phyloP scores from a whole-genome alignment of 2,113 vertebrate genomes.

The Bubo scandiacus region DNA sequence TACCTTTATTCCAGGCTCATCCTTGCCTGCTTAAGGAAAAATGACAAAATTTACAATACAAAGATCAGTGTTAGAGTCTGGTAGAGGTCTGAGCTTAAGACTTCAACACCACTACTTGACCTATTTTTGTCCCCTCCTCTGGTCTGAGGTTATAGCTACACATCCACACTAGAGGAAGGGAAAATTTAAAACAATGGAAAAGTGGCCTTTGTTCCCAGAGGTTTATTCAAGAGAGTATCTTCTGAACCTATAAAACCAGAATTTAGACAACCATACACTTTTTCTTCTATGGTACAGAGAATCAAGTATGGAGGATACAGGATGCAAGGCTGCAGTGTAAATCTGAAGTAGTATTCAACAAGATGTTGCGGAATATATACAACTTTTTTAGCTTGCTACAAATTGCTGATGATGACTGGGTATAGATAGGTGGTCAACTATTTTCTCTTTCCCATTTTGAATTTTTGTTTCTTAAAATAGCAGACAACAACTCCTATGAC shows the following conservation, averaged over 20 bases:
- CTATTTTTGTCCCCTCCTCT: neutral
- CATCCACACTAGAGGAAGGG: no score
- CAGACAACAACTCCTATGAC: neutral
- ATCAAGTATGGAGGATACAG: neutral
- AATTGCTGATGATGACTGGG: neutral
- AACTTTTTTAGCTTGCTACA: neutral
- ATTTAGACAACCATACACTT: neutral
- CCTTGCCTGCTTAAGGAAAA: neutral
- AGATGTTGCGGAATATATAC: neutral
- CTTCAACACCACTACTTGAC: neutral
- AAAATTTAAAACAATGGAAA: neutral
- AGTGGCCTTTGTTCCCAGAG: neutral
- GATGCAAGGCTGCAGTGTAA: neutral
- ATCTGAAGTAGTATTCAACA: neutral
- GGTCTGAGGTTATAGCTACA: neutral
- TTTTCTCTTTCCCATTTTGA: neutral
- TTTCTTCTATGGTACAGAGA: neutral
- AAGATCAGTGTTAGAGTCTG: neutral
- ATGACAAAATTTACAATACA: neutral
- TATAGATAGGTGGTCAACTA: neutral
- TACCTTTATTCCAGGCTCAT: neutral
- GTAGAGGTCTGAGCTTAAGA: neutral
- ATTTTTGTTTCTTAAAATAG: neutral
- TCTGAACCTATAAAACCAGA: neutral
- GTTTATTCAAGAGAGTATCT: neutral